A percentile compares a stretch with the other conserved stretches of the same genome.
Evolutionary conservation across 2,888 invertebrate genomes (phyloP).

Genomic region (Campoplex nolae): DNA sequence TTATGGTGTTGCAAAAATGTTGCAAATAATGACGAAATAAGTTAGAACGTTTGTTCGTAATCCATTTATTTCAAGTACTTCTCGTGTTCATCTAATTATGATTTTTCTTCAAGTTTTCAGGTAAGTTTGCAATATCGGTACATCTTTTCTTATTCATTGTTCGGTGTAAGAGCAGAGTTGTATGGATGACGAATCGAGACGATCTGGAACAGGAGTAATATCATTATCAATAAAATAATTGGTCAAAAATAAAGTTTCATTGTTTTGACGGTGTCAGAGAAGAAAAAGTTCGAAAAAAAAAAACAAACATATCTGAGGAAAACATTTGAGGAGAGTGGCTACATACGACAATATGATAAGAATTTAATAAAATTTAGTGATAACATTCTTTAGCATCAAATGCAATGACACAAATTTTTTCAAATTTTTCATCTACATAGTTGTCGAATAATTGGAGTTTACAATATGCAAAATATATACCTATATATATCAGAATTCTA

Average conservation of each 20-base stretch:
- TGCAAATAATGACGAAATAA: constrained; percentile 18
- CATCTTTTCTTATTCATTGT: constrained; percentile 68
- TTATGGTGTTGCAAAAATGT: neutral
- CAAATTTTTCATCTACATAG: no score
- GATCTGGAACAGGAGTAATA: constrained; percentile 72
- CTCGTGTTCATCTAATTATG: constrained; percentile 54
- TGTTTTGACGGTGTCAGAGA: neutral
- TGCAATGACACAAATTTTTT: no score
- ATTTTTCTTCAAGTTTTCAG: constrained; percentile 38
- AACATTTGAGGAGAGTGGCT: no score
- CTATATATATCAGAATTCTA: no score
- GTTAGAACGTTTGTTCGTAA: constrained; percentile 25
- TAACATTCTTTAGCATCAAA: no score
- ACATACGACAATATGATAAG: no score
- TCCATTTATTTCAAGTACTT: constrained; percentile 45
- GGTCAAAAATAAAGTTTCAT: neutral
- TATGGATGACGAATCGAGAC: constrained; percentile 72
- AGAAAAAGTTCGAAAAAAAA: no score
- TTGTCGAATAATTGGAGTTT: no score
- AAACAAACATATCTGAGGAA: no score
- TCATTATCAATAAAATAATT: neutral
- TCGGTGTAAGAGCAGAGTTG: constrained; percentile 69
- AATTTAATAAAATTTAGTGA: no score
- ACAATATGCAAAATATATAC: no score
- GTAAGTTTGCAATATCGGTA: constrained; percentile 33